Evolutionary conservation across 2,888 invertebrate species (phyloP).

Genomic region (Conistra vaccinii): DNA sequence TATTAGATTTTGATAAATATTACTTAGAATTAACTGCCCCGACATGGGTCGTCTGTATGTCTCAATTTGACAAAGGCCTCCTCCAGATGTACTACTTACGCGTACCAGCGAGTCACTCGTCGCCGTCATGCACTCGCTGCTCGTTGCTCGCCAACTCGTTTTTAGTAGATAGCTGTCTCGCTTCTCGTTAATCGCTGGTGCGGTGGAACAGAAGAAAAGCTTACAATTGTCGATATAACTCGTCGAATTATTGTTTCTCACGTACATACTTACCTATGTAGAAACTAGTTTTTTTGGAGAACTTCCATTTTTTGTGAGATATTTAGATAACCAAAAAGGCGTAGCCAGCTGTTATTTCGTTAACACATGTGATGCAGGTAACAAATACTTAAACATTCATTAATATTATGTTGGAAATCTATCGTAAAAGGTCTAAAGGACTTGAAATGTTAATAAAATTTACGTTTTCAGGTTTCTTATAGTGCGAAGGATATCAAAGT

Average conservation of each 20-base stretch:
- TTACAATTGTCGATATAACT: neutral
- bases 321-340: conserved; percentile 1
- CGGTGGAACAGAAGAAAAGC: neutral
- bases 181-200: neutral
- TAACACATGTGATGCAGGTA: conserved; percentile 37
- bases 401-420: neutral
- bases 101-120: neutral
- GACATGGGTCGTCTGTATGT: too few relatives aligned
- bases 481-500: neutral
- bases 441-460: neutral
- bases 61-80: too few relatives aligned
- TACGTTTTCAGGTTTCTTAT: too few relatives aligned
- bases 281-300: neutral
- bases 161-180: neutral
- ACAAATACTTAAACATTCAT: conserved; percentile 14
- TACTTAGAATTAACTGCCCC: too few relatives aligned
- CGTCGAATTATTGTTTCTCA: neutral
- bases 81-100: neutral
- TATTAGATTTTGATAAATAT: too few relatives aligned
- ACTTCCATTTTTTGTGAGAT: neutral
- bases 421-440: neutral
- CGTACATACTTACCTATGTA: neutral
- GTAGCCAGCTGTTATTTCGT: conserved; percentile 34
- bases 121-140: neutral
- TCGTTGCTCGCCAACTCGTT: neutral